A percentile compares a stretch with the other conserved stretches of the same genome.
Conservation (phyloP, 2,113 vertebrate genomes). For the Solenodon paradoxus region DNA sequence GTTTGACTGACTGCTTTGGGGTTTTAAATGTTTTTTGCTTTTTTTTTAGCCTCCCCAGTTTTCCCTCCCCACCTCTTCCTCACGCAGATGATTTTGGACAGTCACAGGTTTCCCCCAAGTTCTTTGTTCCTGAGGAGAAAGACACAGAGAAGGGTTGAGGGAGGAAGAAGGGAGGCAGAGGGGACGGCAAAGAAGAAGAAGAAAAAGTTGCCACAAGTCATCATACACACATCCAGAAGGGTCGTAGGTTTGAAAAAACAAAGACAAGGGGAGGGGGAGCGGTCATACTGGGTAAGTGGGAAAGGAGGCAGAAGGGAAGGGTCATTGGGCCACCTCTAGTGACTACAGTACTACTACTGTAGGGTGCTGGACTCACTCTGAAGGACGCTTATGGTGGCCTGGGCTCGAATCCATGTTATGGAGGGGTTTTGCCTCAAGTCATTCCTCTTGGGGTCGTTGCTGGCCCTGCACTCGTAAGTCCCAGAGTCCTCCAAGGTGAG, state of each 20-base stretch:
- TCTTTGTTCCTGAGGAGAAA: slow-evolving; percentile 81
- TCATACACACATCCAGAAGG: slow-evolving; percentile 74
- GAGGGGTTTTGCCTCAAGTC: slow-evolving; percentile 98
- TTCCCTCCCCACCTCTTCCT: slow-evolving; percentile 61
- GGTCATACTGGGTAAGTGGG: slow-evolving; percentile 65
- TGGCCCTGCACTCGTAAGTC: slow-evolving; percentile 99
- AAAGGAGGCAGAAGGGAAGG: slow-evolving; percentile 74
- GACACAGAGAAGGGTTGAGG: slow-evolving; percentile 72
- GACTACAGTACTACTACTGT: slow-evolving; percentile 89
- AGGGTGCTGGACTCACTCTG: slow-evolving; percentile 96
- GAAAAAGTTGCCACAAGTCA: slow-evolving; percentile 76
- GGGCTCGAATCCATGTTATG: slow-evolving; percentile 99
- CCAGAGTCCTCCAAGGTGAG: slow-evolving; percentile 98
- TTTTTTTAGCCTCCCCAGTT: slow-evolving; percentile 21
- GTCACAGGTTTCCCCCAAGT: slow-evolving; percentile 67
- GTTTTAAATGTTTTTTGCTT: neutral
- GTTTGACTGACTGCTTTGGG: slow-evolving; percentile 55
- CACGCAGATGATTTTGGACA: slow-evolving; percentile 62
- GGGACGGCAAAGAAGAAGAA: slow-evolving; percentile 48
- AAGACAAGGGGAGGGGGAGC: slow-evolving; percentile 70
- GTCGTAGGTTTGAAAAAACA: slow-evolving; percentile 61
- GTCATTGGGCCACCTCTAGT: slow-evolving; percentile 87
- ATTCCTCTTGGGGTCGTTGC: slow-evolving; percentile 98
- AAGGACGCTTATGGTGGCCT: slow-evolving; percentile 99
- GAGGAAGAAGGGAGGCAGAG: neutral